phyloP scores from a whole-genome alignment of 2,113 vertebrate genomes.

The Pseudonaja textilis region DNA sequence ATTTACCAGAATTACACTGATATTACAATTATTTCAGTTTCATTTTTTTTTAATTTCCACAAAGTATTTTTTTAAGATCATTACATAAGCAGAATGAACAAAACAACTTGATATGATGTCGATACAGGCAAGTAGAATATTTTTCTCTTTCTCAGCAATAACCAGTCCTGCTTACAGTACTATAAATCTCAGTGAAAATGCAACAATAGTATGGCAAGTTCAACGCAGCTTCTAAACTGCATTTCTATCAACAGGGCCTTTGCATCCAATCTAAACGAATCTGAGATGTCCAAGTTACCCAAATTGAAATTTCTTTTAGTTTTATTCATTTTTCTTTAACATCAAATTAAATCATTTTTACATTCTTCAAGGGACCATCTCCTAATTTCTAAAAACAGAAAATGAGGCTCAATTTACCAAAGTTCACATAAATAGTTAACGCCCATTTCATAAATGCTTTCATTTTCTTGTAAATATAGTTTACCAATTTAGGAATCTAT shows the following conservation, averaged over 20 bases:
- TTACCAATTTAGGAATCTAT: not conserved
- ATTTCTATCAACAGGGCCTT: not conserved
- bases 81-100: not conserved
- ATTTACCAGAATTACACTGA: not conserved
- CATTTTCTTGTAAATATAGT: not conserved
- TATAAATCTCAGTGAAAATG: not conserved
- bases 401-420: not conserved
- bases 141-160: not conserved
- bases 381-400: not conserved
- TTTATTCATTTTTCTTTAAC: not conserved
- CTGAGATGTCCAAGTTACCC: not conserved
- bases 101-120: not conserved
- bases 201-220: not conserved
- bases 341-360: not conserved
- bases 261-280: not conserved
- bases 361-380: not conserved
- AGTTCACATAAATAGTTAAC: not conserved
- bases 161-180: not conserved
- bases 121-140: not conserved
- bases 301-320: not conserved
- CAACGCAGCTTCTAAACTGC: not conserved
- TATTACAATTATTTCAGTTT: not conserved
- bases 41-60: not conserved
- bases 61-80: not conserved
- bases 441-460: not conserved